Percentiles rank a stretch among this genome's conserved stretches.
phyloP scores from a whole-genome alignment of 1,140 invertebrate genomes.

The Phthorimaea operculella region DNA sequence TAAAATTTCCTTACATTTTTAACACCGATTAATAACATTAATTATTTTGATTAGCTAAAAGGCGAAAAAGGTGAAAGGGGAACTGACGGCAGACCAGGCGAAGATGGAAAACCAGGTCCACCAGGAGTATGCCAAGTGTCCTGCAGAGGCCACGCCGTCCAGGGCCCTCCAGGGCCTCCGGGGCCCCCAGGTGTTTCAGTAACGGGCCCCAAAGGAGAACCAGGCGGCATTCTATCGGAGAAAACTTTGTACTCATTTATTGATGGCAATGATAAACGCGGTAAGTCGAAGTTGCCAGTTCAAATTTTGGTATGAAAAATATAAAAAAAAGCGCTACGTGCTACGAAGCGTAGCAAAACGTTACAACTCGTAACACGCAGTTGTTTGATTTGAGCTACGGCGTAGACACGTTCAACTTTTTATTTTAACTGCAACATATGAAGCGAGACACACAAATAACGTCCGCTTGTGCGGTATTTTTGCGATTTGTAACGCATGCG shows the following conservation, averaged over 20 bases:
- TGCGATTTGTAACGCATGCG: too few relatives aligned
- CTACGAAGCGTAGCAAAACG: too few relatives aligned
- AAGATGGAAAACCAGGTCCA: conserved; percentile 26
- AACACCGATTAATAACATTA: too few relatives aligned
- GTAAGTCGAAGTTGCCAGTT: too few relatives aligned
- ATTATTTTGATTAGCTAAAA: conserved; percentile 26
- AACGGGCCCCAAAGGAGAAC: conserved; percentile 43
- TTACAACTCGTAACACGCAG: too few relatives aligned
- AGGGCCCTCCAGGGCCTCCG: conserved; percentile 22
- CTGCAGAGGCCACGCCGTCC: conserved; percentile 28
- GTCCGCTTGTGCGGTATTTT: too few relatives aligned
- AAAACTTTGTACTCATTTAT: conserved; percentile 16
- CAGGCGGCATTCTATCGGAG: conserved; percentile 23
- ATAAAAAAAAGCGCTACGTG: conserved; percentile 12
- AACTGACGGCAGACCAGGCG: conserved; percentile 25
- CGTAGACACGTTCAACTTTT: too few relatives aligned
- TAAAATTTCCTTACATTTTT: too few relatives aligned
- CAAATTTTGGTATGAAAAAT: too few relatives aligned
- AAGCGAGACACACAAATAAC: too few relatives aligned
- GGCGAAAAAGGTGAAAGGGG: conserved; percentile 44
- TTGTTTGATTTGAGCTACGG: too few relatives aligned
- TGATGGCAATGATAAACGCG: conserved; percentile 4
- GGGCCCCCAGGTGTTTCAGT: conserved; percentile 39
- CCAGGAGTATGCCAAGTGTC: conserved; percentile 23
- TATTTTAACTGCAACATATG: too few relatives aligned